phyloP scores from a whole-genome alignment of 2,888 invertebrate genomes.

The Acrobasis consociella region DNA sequence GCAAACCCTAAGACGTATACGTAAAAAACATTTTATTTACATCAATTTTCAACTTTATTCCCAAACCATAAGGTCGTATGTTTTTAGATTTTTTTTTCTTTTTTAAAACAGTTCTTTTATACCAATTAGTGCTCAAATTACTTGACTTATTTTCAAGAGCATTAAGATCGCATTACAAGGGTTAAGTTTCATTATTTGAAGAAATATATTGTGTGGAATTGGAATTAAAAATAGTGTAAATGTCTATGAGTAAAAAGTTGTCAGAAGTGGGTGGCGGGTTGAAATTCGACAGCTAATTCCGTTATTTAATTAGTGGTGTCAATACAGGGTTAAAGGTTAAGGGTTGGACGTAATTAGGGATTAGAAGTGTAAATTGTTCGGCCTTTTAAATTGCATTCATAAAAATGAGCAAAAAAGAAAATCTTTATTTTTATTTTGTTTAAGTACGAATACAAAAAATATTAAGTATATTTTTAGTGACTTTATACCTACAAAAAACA shows the following conservation, averaged over 20 bases:
- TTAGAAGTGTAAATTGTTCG: slow-evolving; percentile 18
- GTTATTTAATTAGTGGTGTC: slow-evolving; percentile 61
- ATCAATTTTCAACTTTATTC: slow-evolving; percentile 29
- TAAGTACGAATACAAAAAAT: too few species aligned
- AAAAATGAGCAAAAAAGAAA: background rate
- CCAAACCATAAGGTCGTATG: background rate
- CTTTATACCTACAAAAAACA: too few species aligned
- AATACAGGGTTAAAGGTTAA: slow-evolving; percentile 38
- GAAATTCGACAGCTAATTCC: slow-evolving; percentile 50
- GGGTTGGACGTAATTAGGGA: slow-evolving; percentile 25
- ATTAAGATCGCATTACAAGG: slow-evolving; percentile 61
- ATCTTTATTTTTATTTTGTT: too few species aligned
- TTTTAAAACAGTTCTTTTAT: slow-evolving; percentile 40
- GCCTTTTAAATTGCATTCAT: slow-evolving; percentile 6
- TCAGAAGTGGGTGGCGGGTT: slow-evolving; percentile 46
- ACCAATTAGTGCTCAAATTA: slow-evolving; percentile 71
- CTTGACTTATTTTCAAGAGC: slow-evolving; percentile 62
- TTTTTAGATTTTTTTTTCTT: slow-evolving; percentile 13
- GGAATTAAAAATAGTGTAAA: slow-evolving; percentile 68
- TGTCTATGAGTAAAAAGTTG: slow-evolving; percentile 45
- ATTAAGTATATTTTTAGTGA: too few species aligned
- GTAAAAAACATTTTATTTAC: background rate
- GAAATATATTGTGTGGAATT: slow-evolving; percentile 40
- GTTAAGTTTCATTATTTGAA: slow-evolving; percentile 41
- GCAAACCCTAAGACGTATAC: slow-evolving; percentile 10